These are phyloP conservation scores for Kryptolebias ocellatus DNA, from an alignment of 2,797 vertebrate species.

Conservation along the genomic window DNA sequence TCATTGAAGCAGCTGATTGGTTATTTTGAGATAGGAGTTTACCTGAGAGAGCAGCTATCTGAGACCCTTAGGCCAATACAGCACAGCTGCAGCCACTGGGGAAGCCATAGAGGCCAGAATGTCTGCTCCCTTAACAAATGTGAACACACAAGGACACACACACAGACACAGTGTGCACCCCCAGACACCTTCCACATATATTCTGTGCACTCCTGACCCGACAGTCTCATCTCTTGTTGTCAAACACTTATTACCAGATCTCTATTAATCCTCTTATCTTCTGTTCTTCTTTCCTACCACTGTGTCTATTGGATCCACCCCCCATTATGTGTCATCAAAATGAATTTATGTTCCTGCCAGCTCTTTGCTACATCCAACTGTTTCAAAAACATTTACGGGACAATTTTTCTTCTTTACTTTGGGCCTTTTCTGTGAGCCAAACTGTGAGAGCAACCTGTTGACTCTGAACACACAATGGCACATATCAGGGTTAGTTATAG, in stretches of 20 bases:
- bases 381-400: too few relatives aligned
- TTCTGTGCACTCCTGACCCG: conserved; percentile 53
- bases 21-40: conserved; percentile 47
- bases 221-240: conserved; percentile 44
- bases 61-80: conserved; percentile 59
- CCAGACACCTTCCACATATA: conserved; percentile 32
- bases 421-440: too few relatives aligned
- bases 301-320: background rate
- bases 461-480: too few relatives aligned
- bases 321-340: too few relatives aligned
- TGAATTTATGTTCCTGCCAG: too few relatives aligned
- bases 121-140: conserved; percentile 18
- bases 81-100: conserved; percentile 62
- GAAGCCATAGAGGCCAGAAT: conserved; percentile 20
- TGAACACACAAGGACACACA: conserved; percentile 17
- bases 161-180: conserved; percentile 5
- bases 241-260: conserved; percentile 28
- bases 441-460: too few relatives aligned
- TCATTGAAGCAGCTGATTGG: background rate
- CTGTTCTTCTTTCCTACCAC: background rate
- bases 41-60: conserved; percentile 65
- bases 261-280: conserved; percentile 27
- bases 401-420: too few relatives aligned
- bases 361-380: too few relatives aligned
- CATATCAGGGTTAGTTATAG: too few relatives aligned